phyloP scores from a whole-genome alignment of 2,888 invertebrate genomes.

The Drosophila borborema region DNA sequence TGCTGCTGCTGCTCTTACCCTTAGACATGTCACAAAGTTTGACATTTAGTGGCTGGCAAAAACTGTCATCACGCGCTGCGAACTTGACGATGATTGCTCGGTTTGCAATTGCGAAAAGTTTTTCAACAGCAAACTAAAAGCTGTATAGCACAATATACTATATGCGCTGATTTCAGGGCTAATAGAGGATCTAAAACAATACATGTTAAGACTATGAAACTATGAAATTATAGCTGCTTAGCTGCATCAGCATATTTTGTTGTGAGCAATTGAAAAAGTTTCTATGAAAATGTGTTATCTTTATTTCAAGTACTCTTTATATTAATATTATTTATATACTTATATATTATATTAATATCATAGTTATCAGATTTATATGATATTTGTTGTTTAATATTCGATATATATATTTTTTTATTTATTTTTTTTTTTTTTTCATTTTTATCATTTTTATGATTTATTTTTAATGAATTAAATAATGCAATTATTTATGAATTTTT shows the following conservation, averaged over 20 bases:
- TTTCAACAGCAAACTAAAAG: constrained; percentile 11
- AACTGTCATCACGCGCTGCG: constrained; percentile 72
- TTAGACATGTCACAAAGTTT: constrained; percentile 72
- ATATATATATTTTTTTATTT: no score
- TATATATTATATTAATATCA: no score
- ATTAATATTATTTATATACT: no score
- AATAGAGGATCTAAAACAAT: constrained; percentile 13
- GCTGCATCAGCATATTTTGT: constrained; percentile 1
- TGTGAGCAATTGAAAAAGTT: background rate
- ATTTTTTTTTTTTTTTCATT: background rate
- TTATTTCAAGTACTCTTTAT: background rate
- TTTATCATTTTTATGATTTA: no score
- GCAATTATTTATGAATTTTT: no score
- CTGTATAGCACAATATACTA: constrained; percentile 8
- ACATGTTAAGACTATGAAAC: background rate
- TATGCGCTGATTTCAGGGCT: constrained; percentile 25
- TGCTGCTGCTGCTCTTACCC: constrained; percentile 19
- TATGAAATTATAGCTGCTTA: background rate
- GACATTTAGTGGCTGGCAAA: constrained; percentile 81
- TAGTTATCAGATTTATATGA: no score
- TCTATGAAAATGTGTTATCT: background rate
- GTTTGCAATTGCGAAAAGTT: constrained; percentile 59
- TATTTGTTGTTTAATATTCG: no score
- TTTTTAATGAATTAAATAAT: no score
- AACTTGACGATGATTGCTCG: constrained; percentile 78